These are phyloP conservation scores for Leptocoma aspasia DNA, from an alignment of 2,113 vertebrate genomes.

Conservation along the genomic window DNA sequence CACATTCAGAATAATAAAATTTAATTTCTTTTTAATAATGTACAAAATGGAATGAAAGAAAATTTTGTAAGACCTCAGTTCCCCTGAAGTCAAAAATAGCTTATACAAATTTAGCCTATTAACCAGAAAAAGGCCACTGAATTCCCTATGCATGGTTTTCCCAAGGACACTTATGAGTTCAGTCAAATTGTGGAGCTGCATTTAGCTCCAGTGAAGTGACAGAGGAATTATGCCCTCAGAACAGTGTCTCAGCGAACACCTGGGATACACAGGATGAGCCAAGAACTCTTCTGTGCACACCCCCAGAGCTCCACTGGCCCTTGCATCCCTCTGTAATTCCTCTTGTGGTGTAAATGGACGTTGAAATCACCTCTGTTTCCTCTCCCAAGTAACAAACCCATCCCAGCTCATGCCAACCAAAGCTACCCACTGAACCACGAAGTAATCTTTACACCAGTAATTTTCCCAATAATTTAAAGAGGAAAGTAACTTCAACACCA, in stretches of 20 bases:
- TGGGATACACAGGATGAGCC: neutral
- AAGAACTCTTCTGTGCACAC: neutral
- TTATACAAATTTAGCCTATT: neutral
- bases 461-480: neutral
- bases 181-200: neutral
- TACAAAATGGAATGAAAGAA: neutral
- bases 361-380: neutral
- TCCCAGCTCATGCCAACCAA: neutral
- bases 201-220: neutral
- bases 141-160: neutral
- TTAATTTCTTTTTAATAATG: neutral
- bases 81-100: neutral
- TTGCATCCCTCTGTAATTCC: accelerated
- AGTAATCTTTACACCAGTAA: neutral
- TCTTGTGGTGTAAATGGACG: accelerated
- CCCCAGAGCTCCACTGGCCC: neutral
- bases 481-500: neutral
- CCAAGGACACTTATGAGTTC: neutral
- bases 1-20: neutral
- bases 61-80: neutral
- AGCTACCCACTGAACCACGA: neutral
- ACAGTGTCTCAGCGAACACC: no score
- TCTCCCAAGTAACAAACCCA: neutral
- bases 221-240: neutral
- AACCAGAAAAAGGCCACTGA: neutral